These are phyloP conservation scores for Vidua macroura DNA, from an alignment of 2,113 vertebrate genomes.

Conservation along the genomic window DNA sequence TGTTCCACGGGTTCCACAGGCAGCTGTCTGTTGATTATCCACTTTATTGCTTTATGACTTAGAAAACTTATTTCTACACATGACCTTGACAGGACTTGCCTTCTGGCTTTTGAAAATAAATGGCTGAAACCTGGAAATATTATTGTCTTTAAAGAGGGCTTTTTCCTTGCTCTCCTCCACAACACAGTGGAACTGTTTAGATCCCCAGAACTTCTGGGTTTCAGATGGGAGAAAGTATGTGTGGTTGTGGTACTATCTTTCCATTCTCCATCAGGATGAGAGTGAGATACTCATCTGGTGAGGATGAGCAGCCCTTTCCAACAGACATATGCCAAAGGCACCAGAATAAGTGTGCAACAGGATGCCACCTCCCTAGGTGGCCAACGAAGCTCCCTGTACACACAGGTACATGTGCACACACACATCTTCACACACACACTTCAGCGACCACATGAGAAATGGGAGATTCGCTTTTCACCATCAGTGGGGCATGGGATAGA, in stretches of 20 bases:
- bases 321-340: background rate
- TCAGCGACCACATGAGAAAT: constrained; percentile 31
- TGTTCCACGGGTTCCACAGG: background rate
- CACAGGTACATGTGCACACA: background rate
- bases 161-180: background rate
- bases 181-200: background rate
- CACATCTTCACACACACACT: background rate
- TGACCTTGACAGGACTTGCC: constrained; percentile 38
- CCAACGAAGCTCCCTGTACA: background rate
- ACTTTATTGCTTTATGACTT: constrained; percentile 36
- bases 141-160: background rate
- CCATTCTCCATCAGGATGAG: background rate
- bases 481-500: background rate
- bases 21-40: background rate
- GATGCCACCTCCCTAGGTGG: background rate
- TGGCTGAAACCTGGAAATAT: constrained; percentile 8
- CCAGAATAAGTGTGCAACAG: background rate
- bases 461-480: background rate
- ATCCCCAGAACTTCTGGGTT: constrained; percentile 44
- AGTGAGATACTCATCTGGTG: background rate
- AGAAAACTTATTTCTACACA: constrained; percentile 43
- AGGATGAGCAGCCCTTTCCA: background rate
- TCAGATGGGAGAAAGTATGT: constrained; percentile 34
- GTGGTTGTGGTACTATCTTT: constrained; percentile 18
- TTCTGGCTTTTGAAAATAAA: constrained; percentile 46